Percentiles rank a stretch among this genome's conserved stretches.
Conservation (phyloP, 2,888 invertebrate species). For the Apamea anceps region DNA sequence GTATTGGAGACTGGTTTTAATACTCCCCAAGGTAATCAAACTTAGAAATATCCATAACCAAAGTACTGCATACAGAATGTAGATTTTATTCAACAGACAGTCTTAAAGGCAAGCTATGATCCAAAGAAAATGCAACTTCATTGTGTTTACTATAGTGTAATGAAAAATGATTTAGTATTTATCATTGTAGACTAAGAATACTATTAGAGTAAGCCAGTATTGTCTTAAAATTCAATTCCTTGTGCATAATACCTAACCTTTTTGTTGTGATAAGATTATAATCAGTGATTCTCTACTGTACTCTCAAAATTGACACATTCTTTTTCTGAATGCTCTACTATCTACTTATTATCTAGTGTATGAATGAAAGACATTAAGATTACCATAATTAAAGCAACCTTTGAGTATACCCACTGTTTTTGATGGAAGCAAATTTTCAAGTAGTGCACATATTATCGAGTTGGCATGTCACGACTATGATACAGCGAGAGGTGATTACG, state of each 20-base stretch:
- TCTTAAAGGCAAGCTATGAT: not conserved
- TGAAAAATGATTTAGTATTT: conserved; percentile 28
- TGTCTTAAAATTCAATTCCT: conserved; percentile 4
- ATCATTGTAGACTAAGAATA: conserved; percentile 10
- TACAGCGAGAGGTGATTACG: conserved; percentile 89
- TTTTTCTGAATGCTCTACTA: conserved; percentile 7
- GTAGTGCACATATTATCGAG: conserved; percentile 78
- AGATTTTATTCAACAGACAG: not conserved
- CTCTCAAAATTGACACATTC: conserved; percentile 10
- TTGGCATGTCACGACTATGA: conserved; percentile 85
- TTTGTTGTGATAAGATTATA: conserved; percentile 32
- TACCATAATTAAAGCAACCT: conserved; percentile 31
- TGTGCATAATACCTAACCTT: conserved; percentile 33
- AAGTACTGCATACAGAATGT: not conserved
- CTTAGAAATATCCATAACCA: conserved; percentile 9
- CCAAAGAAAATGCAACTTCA: conserved; percentile 3
- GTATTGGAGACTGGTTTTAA: conserved; percentile 5
- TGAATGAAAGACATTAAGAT: conserved; percentile 36
- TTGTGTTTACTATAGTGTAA: conserved; percentile 1
- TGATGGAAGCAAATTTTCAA: conserved; percentile 70
- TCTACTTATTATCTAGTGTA: conserved; percentile 12
- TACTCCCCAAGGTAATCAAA: conserved; percentile 14
- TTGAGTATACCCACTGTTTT: conserved; percentile 67
- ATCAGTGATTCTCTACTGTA: conserved; percentile 12
- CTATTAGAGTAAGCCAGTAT: not conserved